These are phyloP conservation scores for Lemur catta DNA, from an alignment of 2,797 vertebrate genomes.

Conservation along the genomic window DNA sequence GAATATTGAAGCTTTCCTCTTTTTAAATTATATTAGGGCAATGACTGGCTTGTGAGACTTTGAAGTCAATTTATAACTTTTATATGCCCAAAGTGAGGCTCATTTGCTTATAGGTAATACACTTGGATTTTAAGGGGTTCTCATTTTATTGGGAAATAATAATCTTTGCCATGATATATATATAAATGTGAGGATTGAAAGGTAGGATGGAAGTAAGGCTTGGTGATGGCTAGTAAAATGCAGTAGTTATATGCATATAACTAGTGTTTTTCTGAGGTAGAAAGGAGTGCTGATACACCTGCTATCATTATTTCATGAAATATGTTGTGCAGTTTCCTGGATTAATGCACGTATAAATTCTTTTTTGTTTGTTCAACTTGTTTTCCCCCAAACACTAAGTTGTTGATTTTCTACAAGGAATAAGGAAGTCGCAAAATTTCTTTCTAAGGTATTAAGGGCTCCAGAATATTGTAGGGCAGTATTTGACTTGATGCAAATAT, in stretches of 20 bases:
- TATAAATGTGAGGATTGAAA: neutral
- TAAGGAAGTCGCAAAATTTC: neutral
- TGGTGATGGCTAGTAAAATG: neutral
- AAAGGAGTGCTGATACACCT: neutral
- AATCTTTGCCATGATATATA: neutral
- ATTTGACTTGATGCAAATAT: neutral
- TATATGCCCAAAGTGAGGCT: neutral
- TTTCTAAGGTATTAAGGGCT: neutral
- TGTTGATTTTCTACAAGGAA: neutral
- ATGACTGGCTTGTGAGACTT: neutral
- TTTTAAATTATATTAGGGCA: neutral
- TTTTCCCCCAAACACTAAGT: neutral
- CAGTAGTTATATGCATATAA: neutral
- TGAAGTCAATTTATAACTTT: neutral
- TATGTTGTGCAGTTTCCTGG: neutral
- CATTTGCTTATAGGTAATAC: neutral
- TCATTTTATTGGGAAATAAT: constrained; percentile 36
- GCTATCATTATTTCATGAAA: neutral
- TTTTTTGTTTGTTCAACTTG: neutral
- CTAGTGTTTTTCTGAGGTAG: constrained; percentile 21
- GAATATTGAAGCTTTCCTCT: neutral
- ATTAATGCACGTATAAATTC: neutral
- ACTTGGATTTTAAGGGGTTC: neutral
- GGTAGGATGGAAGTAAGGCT: neutral
- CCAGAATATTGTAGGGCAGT: neutral